Evolutionary conservation across 2,888 invertebrate species (phyloP).

Genomic region (Lochmaea capreae): DNA sequence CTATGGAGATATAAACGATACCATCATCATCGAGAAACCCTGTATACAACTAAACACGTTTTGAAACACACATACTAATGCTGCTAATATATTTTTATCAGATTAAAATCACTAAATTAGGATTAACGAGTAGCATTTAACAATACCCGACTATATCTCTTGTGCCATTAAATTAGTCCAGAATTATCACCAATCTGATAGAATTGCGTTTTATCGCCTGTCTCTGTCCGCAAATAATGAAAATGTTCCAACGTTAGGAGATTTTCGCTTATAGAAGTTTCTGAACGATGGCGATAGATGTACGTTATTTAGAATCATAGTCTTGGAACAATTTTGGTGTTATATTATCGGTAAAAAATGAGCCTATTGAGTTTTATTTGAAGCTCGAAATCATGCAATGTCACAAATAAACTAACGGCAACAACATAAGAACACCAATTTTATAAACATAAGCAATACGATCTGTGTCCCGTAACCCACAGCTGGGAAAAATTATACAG

Average conservation of each 20-base stretch:
- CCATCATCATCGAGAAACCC: too few species aligned
- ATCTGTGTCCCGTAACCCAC: too few species aligned
- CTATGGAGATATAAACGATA: too few species aligned
- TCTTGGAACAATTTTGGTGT: background rate
- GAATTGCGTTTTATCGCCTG: background rate
- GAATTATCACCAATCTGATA: slow-evolving; percentile 16
- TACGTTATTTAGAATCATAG: background rate
- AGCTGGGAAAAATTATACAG: too few species aligned
- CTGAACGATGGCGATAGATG: background rate
- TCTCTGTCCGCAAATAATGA: slow-evolving; percentile 4
- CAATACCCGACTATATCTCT: slow-evolving; percentile 3
- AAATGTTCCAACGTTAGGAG: slow-evolving; percentile 5
- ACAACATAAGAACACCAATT: too few species aligned
- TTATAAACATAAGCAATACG: too few species aligned
- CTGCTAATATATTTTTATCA: background rate
- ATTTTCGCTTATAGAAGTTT: background rate
- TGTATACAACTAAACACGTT: too few species aligned
- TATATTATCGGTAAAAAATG: too few species aligned
- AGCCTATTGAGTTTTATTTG: too few species aligned
- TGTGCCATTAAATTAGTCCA: background rate
- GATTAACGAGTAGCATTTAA: background rate
- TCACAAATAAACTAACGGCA: too few species aligned
- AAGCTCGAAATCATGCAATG: too few species aligned
- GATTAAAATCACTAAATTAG: background rate
- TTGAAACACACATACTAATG: background rate